These are phyloP conservation scores for Teleopsis dalmanni DNA, from an alignment of 1,140 invertebrate species.

Conservation along the genomic window DNA sequence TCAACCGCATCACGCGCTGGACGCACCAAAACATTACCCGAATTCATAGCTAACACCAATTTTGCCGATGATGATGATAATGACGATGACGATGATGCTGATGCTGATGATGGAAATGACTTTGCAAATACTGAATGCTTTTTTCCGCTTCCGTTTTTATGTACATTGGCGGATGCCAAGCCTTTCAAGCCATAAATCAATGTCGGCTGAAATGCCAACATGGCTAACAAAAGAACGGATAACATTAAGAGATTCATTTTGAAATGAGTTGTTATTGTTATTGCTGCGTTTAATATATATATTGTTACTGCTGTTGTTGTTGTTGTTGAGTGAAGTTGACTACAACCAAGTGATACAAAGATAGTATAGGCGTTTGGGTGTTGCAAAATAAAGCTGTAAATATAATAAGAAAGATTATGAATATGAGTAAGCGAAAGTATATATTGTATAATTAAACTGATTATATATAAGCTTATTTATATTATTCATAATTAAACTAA, in stretches of 20 bases:
- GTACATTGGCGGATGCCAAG: constrained; percentile 6
- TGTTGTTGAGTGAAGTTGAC: too few relatives aligned
- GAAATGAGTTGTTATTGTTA: constrained; percentile 2
- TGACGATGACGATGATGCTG: too few relatives aligned
- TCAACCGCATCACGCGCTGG: constrained; percentile 3
- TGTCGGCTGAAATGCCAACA: constrained; percentile 16
- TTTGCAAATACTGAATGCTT: too few relatives aligned
- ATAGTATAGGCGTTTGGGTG: too few relatives aligned
- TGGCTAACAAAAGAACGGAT: constrained; percentile 12
- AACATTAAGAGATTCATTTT: constrained; percentile 16
- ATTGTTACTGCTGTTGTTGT: constrained; percentile 3
- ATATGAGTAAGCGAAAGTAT: too few relatives aligned
- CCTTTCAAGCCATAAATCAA: constrained; percentile 19
- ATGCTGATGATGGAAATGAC: not conserved
- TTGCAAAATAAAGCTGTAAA: too few relatives aligned
- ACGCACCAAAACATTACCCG: constrained; percentile 14
- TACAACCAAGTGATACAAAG: too few relatives aligned
- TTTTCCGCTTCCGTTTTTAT: too few relatives aligned
- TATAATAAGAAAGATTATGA: too few relatives aligned
- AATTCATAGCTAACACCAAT: constrained; percentile 11
- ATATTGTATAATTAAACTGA: too few relatives aligned
- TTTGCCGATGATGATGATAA: constrained; percentile 5
- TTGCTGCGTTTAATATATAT: constrained; percentile 3
- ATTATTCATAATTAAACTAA: too few relatives aligned
- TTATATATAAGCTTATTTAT: too few relatives aligned